Evolutionary conservation across 2,888 invertebrate genomes (phyloP), one percentile per base, ranked within the genome.

Genomic region (Pristionchus exspectatus): DNA sequence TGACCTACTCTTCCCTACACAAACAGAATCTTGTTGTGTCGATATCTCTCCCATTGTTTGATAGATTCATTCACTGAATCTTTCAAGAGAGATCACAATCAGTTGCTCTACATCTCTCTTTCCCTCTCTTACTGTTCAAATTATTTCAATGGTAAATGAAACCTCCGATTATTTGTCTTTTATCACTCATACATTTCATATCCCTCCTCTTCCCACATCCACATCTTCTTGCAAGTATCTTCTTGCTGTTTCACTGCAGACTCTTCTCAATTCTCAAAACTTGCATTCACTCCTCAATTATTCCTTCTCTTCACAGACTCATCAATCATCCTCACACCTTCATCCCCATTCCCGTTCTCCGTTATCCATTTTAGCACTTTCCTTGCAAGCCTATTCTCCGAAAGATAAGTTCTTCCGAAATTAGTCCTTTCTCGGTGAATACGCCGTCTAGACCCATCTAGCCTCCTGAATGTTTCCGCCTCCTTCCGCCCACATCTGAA

Each of bases 1-100:
- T 74, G 74, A 74, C 74, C 44, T 74, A 74, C 74, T 77, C n/a
- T 30, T 77, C 77, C n/a, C 50, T 81, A 27, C 81, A 81, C 81
- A 81, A 81, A 81, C 54, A 81, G 44, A 50, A 1, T n/a, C n/a
- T 50, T 50, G n/a, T 81, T 81, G 44, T 44, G 44, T 27, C 50
- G 18, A 24, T 81, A 0, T 54, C 72, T 72, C 81, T 27, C 81
- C 12, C 50, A 50, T 10, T 81, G 81, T 81, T 81, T 81, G 81
- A 27, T 74, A 38, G 81, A 81, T 81, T 81, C 50, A 81, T 81
- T 81, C 81, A 24, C 74, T 74, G 38, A 74, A 74, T 74, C 74
- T 72, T 33, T 38, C 74, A 33, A 74, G 63, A 56, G 56, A 63
- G 74, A 74, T 74, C 38, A 21, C 74, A 44, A 74, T 74, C 74